These are phyloP conservation scores for Thereva nobilitata DNA, from an alignment of 2,888 invertebrate species.

Conservation along the genomic window DNA sequence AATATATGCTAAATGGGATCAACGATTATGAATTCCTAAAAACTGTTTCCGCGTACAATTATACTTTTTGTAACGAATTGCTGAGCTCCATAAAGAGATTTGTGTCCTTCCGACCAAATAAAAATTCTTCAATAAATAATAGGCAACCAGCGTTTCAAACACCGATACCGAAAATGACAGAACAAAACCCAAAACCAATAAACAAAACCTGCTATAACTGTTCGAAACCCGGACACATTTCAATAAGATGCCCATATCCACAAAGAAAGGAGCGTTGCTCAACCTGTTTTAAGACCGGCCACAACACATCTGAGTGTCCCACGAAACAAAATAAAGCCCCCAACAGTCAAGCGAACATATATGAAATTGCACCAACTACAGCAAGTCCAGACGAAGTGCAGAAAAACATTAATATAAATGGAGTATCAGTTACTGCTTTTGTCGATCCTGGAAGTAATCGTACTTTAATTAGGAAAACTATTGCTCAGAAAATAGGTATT, in stretches of 20 bases:
- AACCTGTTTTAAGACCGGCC: constrained; percentile 3
- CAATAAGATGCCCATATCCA: constrained; percentile 18
- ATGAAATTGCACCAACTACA: background rate
- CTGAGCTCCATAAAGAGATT: too few species aligned
- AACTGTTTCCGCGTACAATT: too few species aligned
- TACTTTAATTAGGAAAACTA: constrained; percentile 7
- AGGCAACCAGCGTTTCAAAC: too few species aligned
- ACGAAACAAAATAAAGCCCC: background rate
- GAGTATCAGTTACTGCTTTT: background rate
- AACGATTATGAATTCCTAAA: too few species aligned
- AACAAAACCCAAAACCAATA: too few species aligned
- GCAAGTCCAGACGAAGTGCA: constrained; percentile 3
- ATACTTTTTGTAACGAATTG: too few species aligned
- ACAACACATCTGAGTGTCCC: constrained; percentile 2
- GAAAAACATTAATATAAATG: constrained; percentile 14
- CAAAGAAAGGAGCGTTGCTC: constrained; percentile 18
- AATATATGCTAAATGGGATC: too few species aligned
- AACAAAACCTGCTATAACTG: constrained; percentile 22
- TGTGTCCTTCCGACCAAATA: too few species aligned
- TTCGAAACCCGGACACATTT: constrained; percentile 21
- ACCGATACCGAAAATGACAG: too few species aligned
- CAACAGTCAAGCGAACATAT: background rate
- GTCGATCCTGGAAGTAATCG: constrained; percentile 21
- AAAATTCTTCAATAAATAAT: too few species aligned
- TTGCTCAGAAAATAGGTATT: constrained; percentile 3